These are phyloP conservation scores for Heliconius hewitsoni DNA, from an alignment of 1,140 invertebrate species.

Conservation along the genomic window DNA sequence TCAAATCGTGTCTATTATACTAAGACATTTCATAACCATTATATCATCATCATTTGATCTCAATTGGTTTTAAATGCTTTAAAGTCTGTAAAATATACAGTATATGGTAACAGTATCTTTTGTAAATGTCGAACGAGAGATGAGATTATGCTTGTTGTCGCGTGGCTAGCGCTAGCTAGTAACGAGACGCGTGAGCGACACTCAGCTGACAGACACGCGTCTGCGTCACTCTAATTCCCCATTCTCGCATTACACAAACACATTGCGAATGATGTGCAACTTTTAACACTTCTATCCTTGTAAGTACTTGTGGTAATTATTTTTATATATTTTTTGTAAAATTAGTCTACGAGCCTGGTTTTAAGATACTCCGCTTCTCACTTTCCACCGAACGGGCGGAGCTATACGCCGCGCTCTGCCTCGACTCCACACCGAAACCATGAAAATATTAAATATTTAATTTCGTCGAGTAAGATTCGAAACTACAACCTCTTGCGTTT, in stretches of 20 bases:
- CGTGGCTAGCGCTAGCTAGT: slow-evolving; percentile 48
- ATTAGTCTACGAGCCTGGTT: too few species aligned
- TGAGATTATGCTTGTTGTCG: slow-evolving; percentile 35
- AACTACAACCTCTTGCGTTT: too few species aligned
- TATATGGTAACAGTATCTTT: slow-evolving; percentile 11
- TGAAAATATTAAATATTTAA: too few species aligned
- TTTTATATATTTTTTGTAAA: not conserved
- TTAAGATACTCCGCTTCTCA: too few species aligned
- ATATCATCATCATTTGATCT: too few species aligned
- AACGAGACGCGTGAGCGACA: slow-evolving; percentile 72
- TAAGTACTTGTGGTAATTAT: not conserved
- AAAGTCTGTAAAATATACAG: not conserved
- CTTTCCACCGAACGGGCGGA: too few species aligned
- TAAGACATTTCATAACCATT: too few species aligned
- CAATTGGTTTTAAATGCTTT: not conserved
- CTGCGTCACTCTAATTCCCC: slow-evolving; percentile 49
- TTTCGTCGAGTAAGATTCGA: too few species aligned
- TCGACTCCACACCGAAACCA: too few species aligned
- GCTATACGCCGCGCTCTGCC: too few species aligned
- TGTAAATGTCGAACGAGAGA: slow-evolving; percentile 13
- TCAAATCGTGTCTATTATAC: too few species aligned
- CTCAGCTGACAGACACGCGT: slow-evolving; percentile 64
- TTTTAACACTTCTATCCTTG: not conserved
- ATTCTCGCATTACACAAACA: slow-evolving; percentile 33
- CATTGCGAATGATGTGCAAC: slow-evolving; percentile 1